phyloP scores from a whole-genome alignment of 2,797 vertebrate species.

The Sebastes iracundus region DNA sequence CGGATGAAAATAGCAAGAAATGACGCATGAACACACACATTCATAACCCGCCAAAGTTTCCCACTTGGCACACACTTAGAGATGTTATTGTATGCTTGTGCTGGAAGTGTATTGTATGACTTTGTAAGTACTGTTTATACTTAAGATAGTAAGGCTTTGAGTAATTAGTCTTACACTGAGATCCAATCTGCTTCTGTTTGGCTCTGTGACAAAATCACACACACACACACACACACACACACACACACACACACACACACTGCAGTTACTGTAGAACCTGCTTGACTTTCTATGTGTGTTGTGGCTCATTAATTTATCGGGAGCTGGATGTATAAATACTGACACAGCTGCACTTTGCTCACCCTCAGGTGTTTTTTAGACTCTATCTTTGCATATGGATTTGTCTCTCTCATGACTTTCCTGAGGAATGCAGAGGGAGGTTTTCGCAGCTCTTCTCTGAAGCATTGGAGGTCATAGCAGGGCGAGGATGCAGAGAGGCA shows the following conservation, averaged over 20 bases:
- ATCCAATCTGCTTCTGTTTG: slow-evolving; percentile 21
- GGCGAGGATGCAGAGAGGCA: slow-evolving; percentile 37
- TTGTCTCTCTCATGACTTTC: slow-evolving; percentile 18
- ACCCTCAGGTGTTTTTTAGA: slow-evolving; percentile 17
- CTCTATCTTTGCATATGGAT: slow-evolving; percentile 1
- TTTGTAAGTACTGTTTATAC: slow-evolving; percentile 48
- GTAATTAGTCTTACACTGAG: slow-evolving; percentile 35
- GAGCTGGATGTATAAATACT: slow-evolving; percentile 16
- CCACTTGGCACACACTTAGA: slow-evolving; percentile 11
- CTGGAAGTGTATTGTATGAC: slow-evolving; percentile 23
- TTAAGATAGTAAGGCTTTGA: slow-evolving; percentile 30
- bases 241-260: slow-evolving; percentile 10
- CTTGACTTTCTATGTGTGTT: slow-evolving; percentile 7
- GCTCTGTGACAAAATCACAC: background rate
- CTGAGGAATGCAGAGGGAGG: slow-evolving; percentile 39
- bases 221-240: background rate
- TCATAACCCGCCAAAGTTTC: slow-evolving; percentile 14
- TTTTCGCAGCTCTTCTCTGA: slow-evolving; percentile 29
- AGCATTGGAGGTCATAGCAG: slow-evolving; percentile 57
- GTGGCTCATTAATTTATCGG: slow-evolving; percentile 44
- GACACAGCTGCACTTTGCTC: slow-evolving; percentile 42
- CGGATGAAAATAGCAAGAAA: slow-evolving; percentile 26
- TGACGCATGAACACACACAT: slow-evolving; percentile 20
- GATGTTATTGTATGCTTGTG: slow-evolving; percentile 6
- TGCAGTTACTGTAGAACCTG: background rate